Percentiles rank a stretch among this genome's conserved stretches.
phyloP scores from a whole-genome alignment of 2,797 vertebrate species.

The Thalassophryne amazonica region DNA sequence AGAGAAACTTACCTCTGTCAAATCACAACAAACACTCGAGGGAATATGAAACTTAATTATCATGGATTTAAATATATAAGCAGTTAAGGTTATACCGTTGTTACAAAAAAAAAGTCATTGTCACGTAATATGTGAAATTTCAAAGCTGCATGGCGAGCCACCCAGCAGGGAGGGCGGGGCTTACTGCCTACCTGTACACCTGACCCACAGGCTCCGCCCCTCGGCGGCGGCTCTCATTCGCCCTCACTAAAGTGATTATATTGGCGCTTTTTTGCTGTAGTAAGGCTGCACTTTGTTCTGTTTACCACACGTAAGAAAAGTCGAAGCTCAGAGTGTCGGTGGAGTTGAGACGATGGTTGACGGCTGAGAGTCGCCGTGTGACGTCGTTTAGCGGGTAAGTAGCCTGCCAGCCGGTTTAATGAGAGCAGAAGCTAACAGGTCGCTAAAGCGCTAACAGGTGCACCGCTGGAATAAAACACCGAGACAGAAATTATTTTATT shows the following conservation, averaged over 20 bases:
- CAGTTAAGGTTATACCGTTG: too few species aligned
- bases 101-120: too few species aligned
- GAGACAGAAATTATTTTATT: too few species aligned
- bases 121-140: too few species aligned
- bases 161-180: conserved; percentile 1
- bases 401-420: too few species aligned
- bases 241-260: background rate
- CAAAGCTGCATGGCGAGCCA: too few species aligned
- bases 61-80: too few species aligned
- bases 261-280: background rate
- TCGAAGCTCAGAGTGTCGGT: background rate
- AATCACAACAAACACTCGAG: too few species aligned
- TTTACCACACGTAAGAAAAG: background rate
- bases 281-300: background rate
- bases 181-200: conserved; percentile 27
- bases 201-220: conserved; percentile 32
- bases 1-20: too few species aligned
- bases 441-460: conserved; percentile 31
- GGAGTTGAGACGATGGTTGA: conserved; percentile 8
- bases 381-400: too few species aligned
- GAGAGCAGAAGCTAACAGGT: background rate
- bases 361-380: conserved; percentile 18
- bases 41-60: too few species aligned
- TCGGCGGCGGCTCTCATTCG: background rate
- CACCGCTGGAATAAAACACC: too few species aligned